These are phyloP conservation scores for Pogonomyrmex californicus DNA, from an alignment of 1,140 invertebrate species.

Conservation along the genomic window DNA sequence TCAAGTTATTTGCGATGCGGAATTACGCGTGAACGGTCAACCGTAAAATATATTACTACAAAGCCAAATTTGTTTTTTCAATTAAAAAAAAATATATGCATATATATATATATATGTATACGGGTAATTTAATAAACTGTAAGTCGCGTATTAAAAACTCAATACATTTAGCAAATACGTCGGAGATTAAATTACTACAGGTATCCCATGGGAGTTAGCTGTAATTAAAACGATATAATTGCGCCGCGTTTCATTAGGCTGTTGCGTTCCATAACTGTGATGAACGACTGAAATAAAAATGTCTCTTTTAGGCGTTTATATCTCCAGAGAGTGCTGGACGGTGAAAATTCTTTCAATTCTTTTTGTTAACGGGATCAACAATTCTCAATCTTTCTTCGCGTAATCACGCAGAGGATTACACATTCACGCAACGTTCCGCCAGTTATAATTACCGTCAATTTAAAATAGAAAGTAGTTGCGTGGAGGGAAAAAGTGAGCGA, in stretches of 20 bases:
- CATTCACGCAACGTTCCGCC: not conserved
- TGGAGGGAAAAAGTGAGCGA: not conserved
- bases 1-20: not conserved
- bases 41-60: not conserved
- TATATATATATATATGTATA: not conserved
- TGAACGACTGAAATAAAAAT: conserved; percentile 46
- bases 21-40: not conserved
- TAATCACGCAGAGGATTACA: conserved; percentile 14
- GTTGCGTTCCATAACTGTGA: conserved; percentile 30
- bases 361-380: conserved; percentile 24
- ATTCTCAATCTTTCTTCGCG: conserved; percentile 5
- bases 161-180: not conserved
- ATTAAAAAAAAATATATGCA: not conserved
- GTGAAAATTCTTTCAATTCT: not conserved
- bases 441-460: conserved; percentile 20
- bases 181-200: not conserved
- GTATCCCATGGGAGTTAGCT: not conserved
- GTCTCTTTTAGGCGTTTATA: conserved; percentile 20
- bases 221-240: conserved; percentile 40
- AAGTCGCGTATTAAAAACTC: not conserved
- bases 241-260: conserved; percentile 14
- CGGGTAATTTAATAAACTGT: not conserved
- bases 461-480: not conserved
- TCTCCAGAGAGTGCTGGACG: conserved; percentile 10
- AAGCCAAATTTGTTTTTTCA: not conserved